Conservation (phyloP, 1,140 invertebrate species). For the Danaus plexippus region DNA sequence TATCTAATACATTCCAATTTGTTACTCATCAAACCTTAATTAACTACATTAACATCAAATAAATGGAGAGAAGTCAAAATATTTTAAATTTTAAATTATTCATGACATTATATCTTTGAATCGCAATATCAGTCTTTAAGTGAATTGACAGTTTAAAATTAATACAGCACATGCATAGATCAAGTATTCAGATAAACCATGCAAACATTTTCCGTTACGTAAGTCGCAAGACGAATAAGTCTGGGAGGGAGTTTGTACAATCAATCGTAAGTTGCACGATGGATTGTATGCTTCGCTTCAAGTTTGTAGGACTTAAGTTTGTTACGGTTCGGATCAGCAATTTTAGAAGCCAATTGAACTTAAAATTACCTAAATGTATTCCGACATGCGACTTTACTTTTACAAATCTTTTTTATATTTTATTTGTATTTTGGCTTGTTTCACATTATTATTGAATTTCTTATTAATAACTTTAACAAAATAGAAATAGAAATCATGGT, state of each 20-base stretch:
- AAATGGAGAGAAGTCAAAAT: no score
- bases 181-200: slow-evolving; percentile 18
- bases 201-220: slow-evolving; percentile 23
- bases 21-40: no score
- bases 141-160: slow-evolving; percentile 18
- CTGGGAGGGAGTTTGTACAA: slow-evolving; percentile 19
- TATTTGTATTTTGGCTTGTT: not conserved
- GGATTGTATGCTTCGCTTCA: slow-evolving; percentile 19
- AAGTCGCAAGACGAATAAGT: slow-evolving; percentile 20
- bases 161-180: slow-evolving; percentile 18
- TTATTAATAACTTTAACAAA: no score
- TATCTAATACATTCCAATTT: no score
- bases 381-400: slow-evolving; percentile 4
- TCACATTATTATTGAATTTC: not conserved
- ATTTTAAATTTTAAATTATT: no score
- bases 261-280: slow-evolving; percentile 25
- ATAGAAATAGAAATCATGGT: no score
- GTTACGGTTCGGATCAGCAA: slow-evolving; percentile 21
- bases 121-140: no score
- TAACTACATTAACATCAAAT: no score
- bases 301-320: slow-evolving; percentile 21
- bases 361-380: slow-evolving; percentile 19
- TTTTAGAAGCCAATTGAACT: slow-evolving; percentile 20
- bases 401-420: not conserved
- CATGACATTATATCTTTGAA: no score